phyloP scores from a whole-genome alignment of 1,140 invertebrate genomes.

The Drosophila yakuba region DNA sequence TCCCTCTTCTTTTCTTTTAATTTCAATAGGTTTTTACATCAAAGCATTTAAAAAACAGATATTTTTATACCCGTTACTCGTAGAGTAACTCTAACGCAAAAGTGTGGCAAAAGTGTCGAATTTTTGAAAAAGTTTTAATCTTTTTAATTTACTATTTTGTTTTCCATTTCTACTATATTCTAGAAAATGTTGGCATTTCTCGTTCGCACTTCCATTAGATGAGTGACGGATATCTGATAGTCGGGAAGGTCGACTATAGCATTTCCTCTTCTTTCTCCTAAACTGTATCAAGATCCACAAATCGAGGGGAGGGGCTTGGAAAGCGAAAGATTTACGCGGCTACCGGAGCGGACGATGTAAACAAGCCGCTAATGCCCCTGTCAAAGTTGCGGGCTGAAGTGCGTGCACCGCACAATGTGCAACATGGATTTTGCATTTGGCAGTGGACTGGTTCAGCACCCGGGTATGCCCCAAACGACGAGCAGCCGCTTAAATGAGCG shows the following conservation, averaged over 20 bases:
- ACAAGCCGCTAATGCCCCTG: constrained; percentile 55
- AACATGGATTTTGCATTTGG: constrained; percentile 77
- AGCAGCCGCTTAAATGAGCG: constrained; percentile 71
- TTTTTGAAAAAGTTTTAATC: no score
- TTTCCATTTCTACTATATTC: no score
- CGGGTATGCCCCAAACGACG: not conserved
- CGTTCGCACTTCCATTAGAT: no score
- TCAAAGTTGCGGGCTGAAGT: constrained; percentile 52
- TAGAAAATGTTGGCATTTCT: no score
- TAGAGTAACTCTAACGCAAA: no score
- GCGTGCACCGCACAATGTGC: constrained; percentile 64
- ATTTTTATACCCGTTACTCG: not conserved
- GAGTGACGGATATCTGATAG: no score
- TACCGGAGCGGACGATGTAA: constrained; percentile 47
- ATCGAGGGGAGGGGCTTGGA: not conserved
- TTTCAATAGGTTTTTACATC: no score
- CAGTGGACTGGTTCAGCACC: constrained; percentile 12
- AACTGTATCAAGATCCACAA: constrained; percentile 1
- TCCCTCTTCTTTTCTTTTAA: no score
- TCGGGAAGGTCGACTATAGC: no score
- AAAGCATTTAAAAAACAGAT: no score
- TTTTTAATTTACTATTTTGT: no score
- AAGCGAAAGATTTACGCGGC: constrained; percentile 7
- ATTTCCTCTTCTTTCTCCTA: not conserved
- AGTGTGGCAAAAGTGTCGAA: no score